These are phyloP conservation scores for Columba janthina DNA, from an alignment of 2,113 vertebrate genomes.

Conservation along the genomic window DNA sequence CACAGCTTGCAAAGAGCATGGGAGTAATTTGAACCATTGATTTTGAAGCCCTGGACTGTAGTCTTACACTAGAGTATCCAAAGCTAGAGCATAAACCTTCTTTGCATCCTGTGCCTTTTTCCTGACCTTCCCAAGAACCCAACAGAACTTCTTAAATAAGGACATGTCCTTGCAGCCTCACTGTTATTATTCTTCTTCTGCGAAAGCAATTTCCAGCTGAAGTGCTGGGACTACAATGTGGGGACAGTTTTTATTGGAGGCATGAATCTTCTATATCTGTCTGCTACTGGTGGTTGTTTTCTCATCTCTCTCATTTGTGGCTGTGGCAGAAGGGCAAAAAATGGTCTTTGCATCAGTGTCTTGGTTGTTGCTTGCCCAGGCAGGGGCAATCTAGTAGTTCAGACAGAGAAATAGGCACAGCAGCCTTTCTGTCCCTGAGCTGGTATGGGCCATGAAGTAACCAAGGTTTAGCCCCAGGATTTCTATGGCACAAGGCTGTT, in stretches of 20 bases:
- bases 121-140: background rate
- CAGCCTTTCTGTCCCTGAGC: background rate
- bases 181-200: background rate
- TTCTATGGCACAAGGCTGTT: background rate
- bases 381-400: background rate
- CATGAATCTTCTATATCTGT: background rate
- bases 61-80: background rate
- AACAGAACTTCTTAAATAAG: background rate
- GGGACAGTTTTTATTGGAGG: background rate
- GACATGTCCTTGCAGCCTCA: fast-evolving
- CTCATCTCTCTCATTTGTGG: background rate
- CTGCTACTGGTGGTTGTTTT: background rate
- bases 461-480: background rate
- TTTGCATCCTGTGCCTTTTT: background rate
- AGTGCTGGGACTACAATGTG: background rate
- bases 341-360: background rate
- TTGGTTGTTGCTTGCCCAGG: background rate
- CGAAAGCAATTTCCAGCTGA: background rate
- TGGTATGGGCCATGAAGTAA: background rate
- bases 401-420: background rate
- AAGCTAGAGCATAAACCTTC: background rate
- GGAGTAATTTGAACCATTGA: background rate
- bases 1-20: background rate
- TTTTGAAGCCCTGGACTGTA: background rate
- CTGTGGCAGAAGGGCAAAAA: background rate